Evolutionary conservation across 2,113 vertebrate genomes (phyloP).

Genomic region (Sardina pilchardus): DNA sequence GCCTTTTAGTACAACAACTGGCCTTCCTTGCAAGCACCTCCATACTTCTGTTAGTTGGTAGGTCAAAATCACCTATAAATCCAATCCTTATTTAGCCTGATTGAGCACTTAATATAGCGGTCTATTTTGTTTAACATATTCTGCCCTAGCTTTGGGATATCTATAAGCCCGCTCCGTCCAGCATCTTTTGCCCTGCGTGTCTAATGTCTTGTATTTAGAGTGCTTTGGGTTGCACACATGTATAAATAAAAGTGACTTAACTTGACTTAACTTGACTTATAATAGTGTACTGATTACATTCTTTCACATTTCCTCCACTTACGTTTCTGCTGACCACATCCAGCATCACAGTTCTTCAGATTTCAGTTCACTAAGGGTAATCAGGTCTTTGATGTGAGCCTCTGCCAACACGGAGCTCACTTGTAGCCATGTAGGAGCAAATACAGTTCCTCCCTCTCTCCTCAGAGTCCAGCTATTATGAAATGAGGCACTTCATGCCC

Average conservation of each 20-base stretch:
- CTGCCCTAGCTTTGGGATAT: too few species aligned
- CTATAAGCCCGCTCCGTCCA: too few species aligned
- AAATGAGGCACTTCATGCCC: neutral
- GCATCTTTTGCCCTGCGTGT: too few species aligned
- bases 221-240: too few species aligned
- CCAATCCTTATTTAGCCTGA: too few species aligned
- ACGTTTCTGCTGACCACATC: neutral
- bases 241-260: too few species aligned
- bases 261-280: too few species aligned
- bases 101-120: too few species aligned
- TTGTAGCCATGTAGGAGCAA: neutral
- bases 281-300: neutral
- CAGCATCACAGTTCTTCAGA: neutral
- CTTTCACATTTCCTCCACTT: neutral
- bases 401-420: neutral
- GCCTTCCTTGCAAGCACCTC: neutral
- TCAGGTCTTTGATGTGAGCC: neutral
- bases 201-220: too few species aligned
- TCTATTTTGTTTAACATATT: too few species aligned
- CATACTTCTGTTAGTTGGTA: too few species aligned
- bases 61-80: too few species aligned
- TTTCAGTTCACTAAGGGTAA: neutral
- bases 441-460: neutral
- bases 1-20: neutral
- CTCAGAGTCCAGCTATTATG: neutral